phyloP scores from a whole-genome alignment of 2,797 vertebrate genomes.

The Chiroxiphia lanceolata region DNA sequence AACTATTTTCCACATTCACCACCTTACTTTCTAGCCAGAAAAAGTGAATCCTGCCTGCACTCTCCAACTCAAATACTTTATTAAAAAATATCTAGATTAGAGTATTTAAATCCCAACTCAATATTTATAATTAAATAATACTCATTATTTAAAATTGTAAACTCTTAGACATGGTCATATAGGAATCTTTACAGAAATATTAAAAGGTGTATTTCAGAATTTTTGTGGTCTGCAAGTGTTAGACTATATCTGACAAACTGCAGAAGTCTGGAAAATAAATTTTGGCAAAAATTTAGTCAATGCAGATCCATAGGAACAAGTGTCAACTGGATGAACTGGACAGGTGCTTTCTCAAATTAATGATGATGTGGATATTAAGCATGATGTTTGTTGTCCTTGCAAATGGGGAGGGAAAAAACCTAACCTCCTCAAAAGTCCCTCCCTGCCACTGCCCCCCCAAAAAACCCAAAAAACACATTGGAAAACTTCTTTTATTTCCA shows the following conservation, averaged over 20 bases:
- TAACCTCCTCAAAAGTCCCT: not conserved
- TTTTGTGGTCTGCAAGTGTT: not conserved
- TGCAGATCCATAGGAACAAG: not conserved
- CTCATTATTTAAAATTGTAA: not conserved
- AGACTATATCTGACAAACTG: not conserved
- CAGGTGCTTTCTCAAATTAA: not conserved
- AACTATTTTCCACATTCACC: not conserved
- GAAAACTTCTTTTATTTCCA: not conserved
- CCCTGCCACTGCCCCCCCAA: not conserved
- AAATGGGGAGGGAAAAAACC: not conserved
- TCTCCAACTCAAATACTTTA: not conserved
- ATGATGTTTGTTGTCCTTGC: not conserved
- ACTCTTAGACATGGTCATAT: not conserved
- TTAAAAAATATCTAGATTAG: not conserved
- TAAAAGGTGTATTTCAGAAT: not conserved
- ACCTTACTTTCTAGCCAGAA: not conserved
- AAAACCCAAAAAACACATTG: not conserved
- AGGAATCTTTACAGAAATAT: not conserved
- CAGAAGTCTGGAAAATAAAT: not conserved
- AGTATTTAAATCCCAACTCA: not conserved
- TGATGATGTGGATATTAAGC: not conserved
- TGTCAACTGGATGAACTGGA: not conserved
- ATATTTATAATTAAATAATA: not conserved
- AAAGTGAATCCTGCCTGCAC: not conserved
- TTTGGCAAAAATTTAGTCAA: not conserved